These are phyloP conservation scores for Pangasius sanitwongsei DNA, from an alignment of 2,797 vertebrate genomes.

Conservation along the genomic window DNA sequence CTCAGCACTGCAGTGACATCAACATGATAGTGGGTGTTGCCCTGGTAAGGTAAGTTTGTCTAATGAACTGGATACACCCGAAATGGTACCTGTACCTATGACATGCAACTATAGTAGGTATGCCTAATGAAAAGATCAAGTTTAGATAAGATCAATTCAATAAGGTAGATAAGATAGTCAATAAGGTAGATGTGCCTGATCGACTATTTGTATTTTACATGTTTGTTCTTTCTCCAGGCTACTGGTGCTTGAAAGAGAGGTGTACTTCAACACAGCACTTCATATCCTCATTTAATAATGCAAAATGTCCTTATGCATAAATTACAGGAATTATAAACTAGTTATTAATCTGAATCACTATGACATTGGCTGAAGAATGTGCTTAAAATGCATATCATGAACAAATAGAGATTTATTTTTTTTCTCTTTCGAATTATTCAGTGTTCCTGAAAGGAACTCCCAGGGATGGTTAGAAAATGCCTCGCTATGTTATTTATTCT, in stretches of 20 bases:
- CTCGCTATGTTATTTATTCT: neutral
- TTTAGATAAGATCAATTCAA: neutral
- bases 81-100: neutral
- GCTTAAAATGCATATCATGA: neutral
- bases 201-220: neutral
- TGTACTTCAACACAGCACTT: neutral
- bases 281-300: neutral
- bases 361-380: neutral
- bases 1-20: neutral
- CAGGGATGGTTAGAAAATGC: neutral
- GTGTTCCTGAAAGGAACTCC: slow-evolving; percentile 1
- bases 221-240: neutral
- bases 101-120: neutral
- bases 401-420: neutral
- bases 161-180: neutral
- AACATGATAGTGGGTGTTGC: neutral
- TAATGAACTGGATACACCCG: neutral
- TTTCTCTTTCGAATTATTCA: neutral
- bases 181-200: neutral
- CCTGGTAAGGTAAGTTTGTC: neutral
- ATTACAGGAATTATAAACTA: neutral
- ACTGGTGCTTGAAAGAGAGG: neutral
- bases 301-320: neutral
- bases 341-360: neutral
- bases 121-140: neutral